Evolutionary conservation across 1,140 invertebrate species (phyloP).

Genomic region (Cyclina sinensis): DNA sequence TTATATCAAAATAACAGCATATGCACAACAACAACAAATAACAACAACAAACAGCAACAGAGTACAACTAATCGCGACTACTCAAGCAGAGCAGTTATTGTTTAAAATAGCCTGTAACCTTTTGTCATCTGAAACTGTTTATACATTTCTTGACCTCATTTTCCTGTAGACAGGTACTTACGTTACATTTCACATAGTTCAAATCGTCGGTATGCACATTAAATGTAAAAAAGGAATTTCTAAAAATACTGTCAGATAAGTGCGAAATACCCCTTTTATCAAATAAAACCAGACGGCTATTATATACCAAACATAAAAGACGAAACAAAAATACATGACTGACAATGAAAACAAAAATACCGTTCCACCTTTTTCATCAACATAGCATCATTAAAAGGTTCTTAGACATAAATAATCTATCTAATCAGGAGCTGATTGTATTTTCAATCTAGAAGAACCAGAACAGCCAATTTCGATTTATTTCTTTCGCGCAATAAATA

Average conservation of each 20-base stretch:
- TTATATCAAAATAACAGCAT: too few species aligned
- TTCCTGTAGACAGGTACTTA: too few species aligned
- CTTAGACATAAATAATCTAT: slow-evolving; percentile 35
- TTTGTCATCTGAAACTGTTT: too few species aligned
- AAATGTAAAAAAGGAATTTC: background rate
- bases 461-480: slow-evolving; percentile 42
- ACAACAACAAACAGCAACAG: too few species aligned
- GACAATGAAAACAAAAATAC: background rate
- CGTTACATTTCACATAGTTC: background rate
- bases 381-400: slow-evolving; percentile 48
- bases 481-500: slow-evolving; percentile 33
- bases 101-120: too few species aligned
- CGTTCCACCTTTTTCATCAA: background rate
- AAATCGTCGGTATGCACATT: background rate
- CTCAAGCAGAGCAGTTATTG: too few species aligned
- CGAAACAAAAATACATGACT: slow-evolving; percentile 28
- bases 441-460: slow-evolving; percentile 37
- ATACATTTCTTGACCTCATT: too few species aligned
- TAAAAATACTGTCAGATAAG: background rate
- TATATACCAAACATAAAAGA: background rate
- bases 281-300: background rate
- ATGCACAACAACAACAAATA: too few species aligned
- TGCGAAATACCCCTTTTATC: background rate
- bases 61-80: too few species aligned
- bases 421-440: slow-evolving; percentile 22